phyloP scores from a whole-genome alignment of 2,797 vertebrate species.

The Esox masquinongy region DNA sequence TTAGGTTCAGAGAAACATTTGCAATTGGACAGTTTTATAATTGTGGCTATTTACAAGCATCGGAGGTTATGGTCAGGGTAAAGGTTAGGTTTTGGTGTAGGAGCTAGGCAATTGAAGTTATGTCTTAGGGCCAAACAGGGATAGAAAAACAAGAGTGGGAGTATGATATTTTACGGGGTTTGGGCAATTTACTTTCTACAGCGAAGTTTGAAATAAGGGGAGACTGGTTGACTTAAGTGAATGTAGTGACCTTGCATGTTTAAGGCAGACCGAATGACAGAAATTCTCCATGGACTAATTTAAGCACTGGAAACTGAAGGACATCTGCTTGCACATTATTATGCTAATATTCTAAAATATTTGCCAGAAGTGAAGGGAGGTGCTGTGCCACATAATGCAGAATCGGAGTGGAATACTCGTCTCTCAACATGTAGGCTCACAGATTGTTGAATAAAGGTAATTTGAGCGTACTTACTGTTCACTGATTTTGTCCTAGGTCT shows the following conservation, averaged over 20 bases:
- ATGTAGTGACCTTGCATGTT: constrained; percentile 31
- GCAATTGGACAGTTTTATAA: too few species aligned
- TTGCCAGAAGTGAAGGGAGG: not conserved
- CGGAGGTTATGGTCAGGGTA: too few species aligned
- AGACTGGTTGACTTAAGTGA: constrained; percentile 18
- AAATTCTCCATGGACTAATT: constrained; percentile 38
- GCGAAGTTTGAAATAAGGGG: not conserved
- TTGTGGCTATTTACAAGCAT: too few species aligned
- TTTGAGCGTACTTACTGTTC: too few species aligned
- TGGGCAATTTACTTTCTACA: constrained; percentile 19
- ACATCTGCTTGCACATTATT: constrained; percentile 19
- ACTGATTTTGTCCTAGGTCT: too few species aligned
- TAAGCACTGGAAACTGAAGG: constrained; percentile 42
- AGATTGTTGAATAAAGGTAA: too few species aligned
- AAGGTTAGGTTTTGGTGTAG: too few species aligned
- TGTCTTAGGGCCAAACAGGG: too few species aligned
- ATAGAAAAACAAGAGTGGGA: not conserved
- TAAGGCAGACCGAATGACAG: constrained; percentile 32
- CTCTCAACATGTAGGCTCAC: too few species aligned
- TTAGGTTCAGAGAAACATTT: too few species aligned
- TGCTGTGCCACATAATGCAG: not conserved
- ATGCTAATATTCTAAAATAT: constrained; percentile 21
- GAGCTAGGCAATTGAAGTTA: too few species aligned
- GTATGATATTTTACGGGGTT: constrained; percentile 1
- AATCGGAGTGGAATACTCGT: not conserved